Conservation (phyloP, 2,797 vertebrate species). For the Sebastes minor region DNA sequence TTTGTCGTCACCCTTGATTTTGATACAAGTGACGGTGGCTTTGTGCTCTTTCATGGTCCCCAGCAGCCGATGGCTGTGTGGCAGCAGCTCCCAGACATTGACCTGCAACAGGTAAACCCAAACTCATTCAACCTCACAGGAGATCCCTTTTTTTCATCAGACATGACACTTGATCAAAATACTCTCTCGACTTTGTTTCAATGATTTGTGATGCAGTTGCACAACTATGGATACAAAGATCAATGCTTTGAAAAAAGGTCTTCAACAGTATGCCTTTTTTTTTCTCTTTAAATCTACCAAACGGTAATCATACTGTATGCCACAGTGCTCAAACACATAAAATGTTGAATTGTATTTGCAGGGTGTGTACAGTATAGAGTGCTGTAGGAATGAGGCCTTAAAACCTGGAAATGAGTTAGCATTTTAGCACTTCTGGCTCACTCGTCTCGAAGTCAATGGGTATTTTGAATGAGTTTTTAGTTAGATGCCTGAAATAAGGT, state of each 20-base stretch:
- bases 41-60: conserved; percentile 88
- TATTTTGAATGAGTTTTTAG: too few species aligned
- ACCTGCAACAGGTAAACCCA: conserved; percentile 73
- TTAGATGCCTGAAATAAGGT: too few species aligned
- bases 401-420: too few species aligned
- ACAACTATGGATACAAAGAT: neutral
- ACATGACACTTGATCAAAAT: neutral
- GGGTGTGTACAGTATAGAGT: neutral
- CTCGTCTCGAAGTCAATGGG: too few species aligned
- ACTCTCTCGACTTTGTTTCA: neutral
- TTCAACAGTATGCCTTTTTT: neutral
- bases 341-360: neutral
- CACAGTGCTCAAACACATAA: neutral
- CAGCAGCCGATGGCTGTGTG: conserved; percentile 73
- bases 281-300: neutral
- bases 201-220: neutral
- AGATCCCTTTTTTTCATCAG: neutral
- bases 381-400: too few species aligned
- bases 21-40: conserved; percentile 84
- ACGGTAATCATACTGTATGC: neutral
- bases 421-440: too few species aligned
- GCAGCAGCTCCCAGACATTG: conserved; percentile 85
- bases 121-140: neutral
- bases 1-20: conserved; percentile 84
- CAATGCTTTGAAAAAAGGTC: neutral